These are phyloP conservation scores for Morinoia aosen DNA, from an alignment of 2,888 invertebrate genomes.

Conservation along the genomic window DNA sequence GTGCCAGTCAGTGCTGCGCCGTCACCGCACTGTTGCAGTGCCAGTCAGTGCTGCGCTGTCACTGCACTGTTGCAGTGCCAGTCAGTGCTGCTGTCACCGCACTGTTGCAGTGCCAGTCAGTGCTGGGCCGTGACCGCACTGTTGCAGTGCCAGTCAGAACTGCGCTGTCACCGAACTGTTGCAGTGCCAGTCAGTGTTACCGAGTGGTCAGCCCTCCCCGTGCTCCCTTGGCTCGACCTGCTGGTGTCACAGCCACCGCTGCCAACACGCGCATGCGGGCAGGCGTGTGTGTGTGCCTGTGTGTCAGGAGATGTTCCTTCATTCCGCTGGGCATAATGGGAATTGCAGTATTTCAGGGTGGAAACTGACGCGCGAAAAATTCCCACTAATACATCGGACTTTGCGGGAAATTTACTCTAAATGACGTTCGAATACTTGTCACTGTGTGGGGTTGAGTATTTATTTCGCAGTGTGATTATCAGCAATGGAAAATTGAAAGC, in stretches of 20 bases:
- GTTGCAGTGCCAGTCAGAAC: too few relatives aligned
- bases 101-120: neutral
- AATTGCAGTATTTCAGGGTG: neutral
- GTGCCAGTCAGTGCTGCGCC: neutral
- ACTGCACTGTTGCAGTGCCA: too few relatives aligned
- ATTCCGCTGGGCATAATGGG: neutral
- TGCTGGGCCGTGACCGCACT: neutral
- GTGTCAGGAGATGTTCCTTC: neutral
- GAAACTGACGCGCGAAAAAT: neutral
- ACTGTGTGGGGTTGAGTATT: neutral
- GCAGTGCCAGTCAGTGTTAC: neutral
- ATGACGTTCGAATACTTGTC: neutral
- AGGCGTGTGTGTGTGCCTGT: neutral
- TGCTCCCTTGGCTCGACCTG: neutral
- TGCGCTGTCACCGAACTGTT: too few relatives aligned
- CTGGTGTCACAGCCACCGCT: neutral
- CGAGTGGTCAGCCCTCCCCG: neutral
- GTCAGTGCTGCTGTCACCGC: too few relatives aligned
- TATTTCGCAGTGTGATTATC: neutral
- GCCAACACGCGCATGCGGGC: neutral
- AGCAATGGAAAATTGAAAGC: neutral
- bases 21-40: too few relatives aligned
- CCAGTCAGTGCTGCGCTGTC: too few relatives aligned
- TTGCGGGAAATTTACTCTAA: neutral
- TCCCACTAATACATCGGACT: neutral